These are phyloP conservation scores for Pseudomugil tenellus DNA, from an alignment of 2,797 vertebrate genomes.

Conservation along the genomic window DNA sequence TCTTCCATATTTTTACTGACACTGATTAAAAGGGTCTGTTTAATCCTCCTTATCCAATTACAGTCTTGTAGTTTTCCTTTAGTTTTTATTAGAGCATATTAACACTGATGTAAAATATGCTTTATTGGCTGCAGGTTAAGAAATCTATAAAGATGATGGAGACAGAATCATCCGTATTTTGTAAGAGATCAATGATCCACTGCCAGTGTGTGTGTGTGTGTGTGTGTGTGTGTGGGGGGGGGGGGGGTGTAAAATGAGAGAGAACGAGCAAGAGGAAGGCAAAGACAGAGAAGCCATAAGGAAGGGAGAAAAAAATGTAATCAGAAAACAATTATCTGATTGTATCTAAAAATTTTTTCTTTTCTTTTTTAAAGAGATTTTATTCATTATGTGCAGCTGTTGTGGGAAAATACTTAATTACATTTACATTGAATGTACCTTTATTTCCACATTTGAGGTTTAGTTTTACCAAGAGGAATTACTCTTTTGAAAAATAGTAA, in stretches of 20 bases:
- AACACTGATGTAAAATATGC: constrained; percentile 19
- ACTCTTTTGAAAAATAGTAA: too few species aligned
- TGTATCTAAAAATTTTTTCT: too few species aligned
- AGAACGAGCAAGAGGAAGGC: too few species aligned
- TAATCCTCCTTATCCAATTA: constrained; percentile 10
- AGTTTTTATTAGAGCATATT: constrained; percentile 11
- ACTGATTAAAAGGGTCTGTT: constrained; percentile 9
- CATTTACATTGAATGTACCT: background rate
- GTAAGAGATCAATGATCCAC: constrained; percentile 19
- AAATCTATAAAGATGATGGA: constrained; percentile 17
- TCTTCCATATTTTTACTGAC: constrained; percentile 4
- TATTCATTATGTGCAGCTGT: background rate
- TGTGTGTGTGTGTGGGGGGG: background rate
- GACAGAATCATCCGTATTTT: constrained; percentile 9
- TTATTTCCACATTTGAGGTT: background rate
- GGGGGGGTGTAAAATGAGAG: too few species aligned
- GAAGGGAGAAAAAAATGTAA: too few species aligned
- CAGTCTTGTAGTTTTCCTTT: background rate
- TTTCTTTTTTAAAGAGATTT: too few species aligned
- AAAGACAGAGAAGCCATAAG: background rate
- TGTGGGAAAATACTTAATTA: background rate
- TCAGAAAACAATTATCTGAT: too few species aligned
- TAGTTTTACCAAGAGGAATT: background rate
- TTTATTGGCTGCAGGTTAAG: constrained; percentile 14
- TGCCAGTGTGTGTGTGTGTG: background rate